These are phyloP conservation scores for Andrena dorsata DNA, from an alignment of 2,888 invertebrate species.

Conservation along the genomic window DNA sequence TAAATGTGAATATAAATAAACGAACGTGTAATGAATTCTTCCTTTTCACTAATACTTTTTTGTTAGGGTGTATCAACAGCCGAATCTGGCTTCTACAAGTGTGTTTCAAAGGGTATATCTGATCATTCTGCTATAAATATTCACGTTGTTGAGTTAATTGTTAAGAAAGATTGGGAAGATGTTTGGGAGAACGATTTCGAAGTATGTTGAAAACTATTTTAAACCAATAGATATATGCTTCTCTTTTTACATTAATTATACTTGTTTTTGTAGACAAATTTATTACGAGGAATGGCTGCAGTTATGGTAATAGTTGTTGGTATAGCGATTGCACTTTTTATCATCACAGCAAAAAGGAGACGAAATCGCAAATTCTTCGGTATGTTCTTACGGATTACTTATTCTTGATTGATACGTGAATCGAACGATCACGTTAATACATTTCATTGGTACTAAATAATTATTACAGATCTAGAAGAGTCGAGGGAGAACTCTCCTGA, in stretches of 20 bases:
- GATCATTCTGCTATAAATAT: slow-evolving; percentile 86
- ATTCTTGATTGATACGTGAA: background rate
- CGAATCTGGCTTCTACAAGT: slow-evolving; percentile 89
- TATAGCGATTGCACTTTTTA: slow-evolving; percentile 77
- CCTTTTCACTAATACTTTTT: slow-evolving; percentile 35
- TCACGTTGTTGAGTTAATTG: slow-evolving; percentile 88
- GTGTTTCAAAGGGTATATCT: slow-evolving; percentile 87
- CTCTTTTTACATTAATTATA: slow-evolving; percentile 6
- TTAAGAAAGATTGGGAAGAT: slow-evolving; percentile 85
- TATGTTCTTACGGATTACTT: slow-evolving; percentile 61
- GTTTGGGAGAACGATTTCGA: slow-evolving; percentile 82
- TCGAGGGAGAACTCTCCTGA: slow-evolving; percentile 82
- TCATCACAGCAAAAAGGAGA: slow-evolving; percentile 75
- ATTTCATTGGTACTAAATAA: slow-evolving; percentile 7
- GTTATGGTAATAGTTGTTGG: slow-evolving; percentile 80
- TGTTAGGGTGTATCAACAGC: slow-evolving; percentile 87
- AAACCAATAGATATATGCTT: slow-evolving; percentile 11
- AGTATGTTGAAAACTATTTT: slow-evolving; percentile 70
- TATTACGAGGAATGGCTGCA: slow-evolving; percentile 79
- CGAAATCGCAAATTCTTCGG: slow-evolving; percentile 79
- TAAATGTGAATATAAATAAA: background rate
- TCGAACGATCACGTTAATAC: background rate
- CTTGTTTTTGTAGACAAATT: slow-evolving; percentile 76
- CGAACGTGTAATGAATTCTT: background rate
- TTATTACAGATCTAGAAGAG: slow-evolving; percentile 79